Percentiles rank a stretch among this genome's conserved stretches.
These are phyloP conservation scores for Clamator glandarius DNA, from an alignment of 2,797 vertebrate genomes.

Conservation along the genomic window DNA sequence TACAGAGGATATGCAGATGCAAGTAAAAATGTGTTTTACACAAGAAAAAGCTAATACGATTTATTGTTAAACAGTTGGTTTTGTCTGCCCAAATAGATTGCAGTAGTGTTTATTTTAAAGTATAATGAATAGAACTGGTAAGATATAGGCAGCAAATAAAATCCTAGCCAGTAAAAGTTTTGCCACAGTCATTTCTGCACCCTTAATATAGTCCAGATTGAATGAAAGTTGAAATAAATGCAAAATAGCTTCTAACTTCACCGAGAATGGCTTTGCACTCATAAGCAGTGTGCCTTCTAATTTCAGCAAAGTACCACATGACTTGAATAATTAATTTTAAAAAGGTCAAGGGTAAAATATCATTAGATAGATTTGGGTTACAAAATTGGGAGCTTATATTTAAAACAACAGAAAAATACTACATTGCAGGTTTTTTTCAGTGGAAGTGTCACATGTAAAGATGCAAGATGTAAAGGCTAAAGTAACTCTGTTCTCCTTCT, in stretches of 20 bases:
- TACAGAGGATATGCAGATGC: background rate
- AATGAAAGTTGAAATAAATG: constrained; percentile 17
- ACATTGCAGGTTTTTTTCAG: background rate
- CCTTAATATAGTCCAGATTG: background rate
- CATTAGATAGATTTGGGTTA: background rate
- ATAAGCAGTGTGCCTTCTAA: background rate
- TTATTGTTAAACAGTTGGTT: background rate
- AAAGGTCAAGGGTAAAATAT: constrained; percentile 31
- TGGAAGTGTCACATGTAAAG: background rate
- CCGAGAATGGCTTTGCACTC: background rate
- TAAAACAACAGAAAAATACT: background rate
- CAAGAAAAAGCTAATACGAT: background rate
- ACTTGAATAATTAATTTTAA: constrained; percentile 3
- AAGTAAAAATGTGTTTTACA: background rate
- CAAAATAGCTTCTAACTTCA: constrained; percentile 13
- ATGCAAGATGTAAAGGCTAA: background rate
- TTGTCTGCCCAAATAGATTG: background rate
- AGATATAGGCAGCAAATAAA: background rate
- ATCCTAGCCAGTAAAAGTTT: background rate
- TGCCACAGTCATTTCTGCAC: background rate
- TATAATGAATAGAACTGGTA: background rate
- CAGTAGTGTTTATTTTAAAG: background rate
- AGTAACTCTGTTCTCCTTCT: background rate
- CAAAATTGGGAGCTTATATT: background rate
- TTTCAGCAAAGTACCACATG: background rate